phyloP scores from a whole-genome alignment of 2,113 vertebrate genomes.

The Myotis davidii region DNA sequence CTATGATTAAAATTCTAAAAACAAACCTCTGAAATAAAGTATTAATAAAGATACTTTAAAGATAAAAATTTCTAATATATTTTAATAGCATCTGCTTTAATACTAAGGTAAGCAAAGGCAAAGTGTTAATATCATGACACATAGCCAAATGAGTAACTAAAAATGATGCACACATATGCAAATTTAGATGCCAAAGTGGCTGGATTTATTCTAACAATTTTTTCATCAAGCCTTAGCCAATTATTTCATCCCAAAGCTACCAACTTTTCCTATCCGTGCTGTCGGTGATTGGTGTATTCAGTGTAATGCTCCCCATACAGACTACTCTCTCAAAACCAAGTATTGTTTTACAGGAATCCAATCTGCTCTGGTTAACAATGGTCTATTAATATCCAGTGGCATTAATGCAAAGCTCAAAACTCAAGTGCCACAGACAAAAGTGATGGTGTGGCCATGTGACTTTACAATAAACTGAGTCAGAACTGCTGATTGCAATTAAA shows the following conservation, averaged over 20 bases:
- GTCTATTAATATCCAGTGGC: constrained; percentile 81
- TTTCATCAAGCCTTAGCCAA: constrained; percentile 55
- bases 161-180: background rate
- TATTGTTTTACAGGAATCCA: constrained; percentile 82
- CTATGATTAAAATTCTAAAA: constrained; percentile 29
- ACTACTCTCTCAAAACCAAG: constrained; percentile 79
- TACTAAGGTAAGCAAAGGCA: background rate
- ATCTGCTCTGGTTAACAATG: constrained; percentile 82
- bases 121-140: constrained; percentile 33
- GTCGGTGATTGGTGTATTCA: constrained; percentile 80
- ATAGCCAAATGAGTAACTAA: constrained; percentile 54
- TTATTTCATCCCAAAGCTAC: constrained; percentile 72
- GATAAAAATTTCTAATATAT: constrained; percentile 16
- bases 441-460: constrained; percentile 73
- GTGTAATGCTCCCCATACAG: constrained; percentile 75
- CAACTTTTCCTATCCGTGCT: constrained; percentile 75
- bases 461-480: constrained; percentile 79
- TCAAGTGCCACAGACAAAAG: constrained; percentile 80
- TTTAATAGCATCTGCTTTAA: constrained; percentile 38
- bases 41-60: constrained; percentile 40
- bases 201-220: constrained; percentile 43
- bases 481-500: constrained; percentile 67
- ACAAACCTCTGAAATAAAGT: constrained; percentile 10
- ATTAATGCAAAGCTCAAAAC: constrained; percentile 84
- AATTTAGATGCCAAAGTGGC: constrained; percentile 32